Conservation (phyloP, 1,140 invertebrate species). For the Pseudomyrmex flavicornis region DNA sequence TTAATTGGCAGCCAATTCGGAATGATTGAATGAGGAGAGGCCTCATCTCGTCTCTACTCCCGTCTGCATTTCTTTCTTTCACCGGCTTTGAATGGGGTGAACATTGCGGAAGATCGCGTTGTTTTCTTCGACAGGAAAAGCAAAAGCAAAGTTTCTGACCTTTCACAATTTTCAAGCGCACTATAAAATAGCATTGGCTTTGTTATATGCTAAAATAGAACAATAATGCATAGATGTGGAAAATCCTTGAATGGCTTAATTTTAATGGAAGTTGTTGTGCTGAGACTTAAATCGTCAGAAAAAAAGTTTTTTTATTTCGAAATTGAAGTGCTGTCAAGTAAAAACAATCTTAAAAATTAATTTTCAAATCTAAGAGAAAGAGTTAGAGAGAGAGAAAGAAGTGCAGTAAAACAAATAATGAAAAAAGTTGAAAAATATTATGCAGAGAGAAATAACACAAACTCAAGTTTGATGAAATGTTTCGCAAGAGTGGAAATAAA, state of each 20-base stretch:
- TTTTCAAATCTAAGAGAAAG: constrained; percentile 3
- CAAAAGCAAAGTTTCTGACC: constrained; percentile 1
- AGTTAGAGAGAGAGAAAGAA: no score
- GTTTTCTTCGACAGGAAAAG: constrained; percentile 56
- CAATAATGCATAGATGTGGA: not conserved
- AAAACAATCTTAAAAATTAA: constrained; percentile 79
- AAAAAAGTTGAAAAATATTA: not conserved
- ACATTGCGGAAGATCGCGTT: constrained; percentile 67
- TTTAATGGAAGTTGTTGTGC: not conserved
- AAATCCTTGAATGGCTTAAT: not conserved
- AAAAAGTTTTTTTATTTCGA: constrained; percentile 16
- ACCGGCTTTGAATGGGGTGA: constrained; percentile 48
- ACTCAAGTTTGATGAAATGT: constrained; percentile 9
- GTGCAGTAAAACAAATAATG: no score
- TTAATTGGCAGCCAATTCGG: constrained; percentile 80
- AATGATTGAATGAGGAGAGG: constrained; percentile 70
- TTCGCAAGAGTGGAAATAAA: not conserved
- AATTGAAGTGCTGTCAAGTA: constrained; percentile 24
- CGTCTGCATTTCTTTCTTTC: constrained; percentile 65
- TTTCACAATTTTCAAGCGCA: not conserved
- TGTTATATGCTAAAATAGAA: not conserved
- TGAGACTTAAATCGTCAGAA: constrained; percentile 6
- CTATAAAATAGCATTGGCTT: constrained; percentile 5
- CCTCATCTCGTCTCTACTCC: constrained; percentile 55
- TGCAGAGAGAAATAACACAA: not conserved